Conservation (phyloP, 2,888 invertebrate species). For the Xanthorhoe designata region DNA sequence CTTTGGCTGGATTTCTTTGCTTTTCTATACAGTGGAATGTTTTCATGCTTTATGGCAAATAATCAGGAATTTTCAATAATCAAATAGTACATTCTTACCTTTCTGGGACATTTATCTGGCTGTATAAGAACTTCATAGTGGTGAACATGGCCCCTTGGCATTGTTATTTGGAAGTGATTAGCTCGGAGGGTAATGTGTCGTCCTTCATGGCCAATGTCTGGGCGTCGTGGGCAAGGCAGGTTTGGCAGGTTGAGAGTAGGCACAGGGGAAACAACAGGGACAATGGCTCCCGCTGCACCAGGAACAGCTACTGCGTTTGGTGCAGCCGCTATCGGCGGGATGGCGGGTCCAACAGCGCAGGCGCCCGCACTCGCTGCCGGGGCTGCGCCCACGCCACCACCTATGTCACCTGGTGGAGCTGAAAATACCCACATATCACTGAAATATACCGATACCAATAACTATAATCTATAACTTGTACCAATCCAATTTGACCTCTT, state of each 20-base stretch:
- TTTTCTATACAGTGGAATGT: neutral
- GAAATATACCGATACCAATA: neutral
- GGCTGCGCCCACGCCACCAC: slow-evolving; percentile 68
- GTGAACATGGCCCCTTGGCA: slow-evolving; percentile 99
- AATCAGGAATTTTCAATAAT: neutral
- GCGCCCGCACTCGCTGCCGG: slow-evolving; percentile 79
- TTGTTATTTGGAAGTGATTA: slow-evolving; percentile 99
- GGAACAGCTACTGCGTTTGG: slow-evolving; percentile 32
- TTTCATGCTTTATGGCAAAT: neutral
- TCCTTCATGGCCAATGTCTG: slow-evolving; percentile 98
- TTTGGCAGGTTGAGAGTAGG: slow-evolving; percentile 93
- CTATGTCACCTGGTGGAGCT: slow-evolving; percentile 47
- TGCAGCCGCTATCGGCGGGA: slow-evolving; percentile 33
- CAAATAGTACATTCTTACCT: slow-evolving; percentile 84
- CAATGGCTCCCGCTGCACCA: slow-evolving; percentile 70
- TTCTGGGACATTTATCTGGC: slow-evolving; percentile 99
- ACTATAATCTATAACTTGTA: neutral
- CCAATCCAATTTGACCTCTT: slow-evolving; percentile 22
- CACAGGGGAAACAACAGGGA: slow-evolving; percentile 87
- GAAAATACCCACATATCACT: slow-evolving; percentile 18
- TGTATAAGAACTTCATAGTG: slow-evolving; percentile 99
- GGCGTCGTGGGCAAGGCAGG: slow-evolving; percentile 97
- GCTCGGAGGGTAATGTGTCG: slow-evolving; percentile 98
- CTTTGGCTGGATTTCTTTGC: slow-evolving; percentile 19
- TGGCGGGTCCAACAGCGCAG: slow-evolving; percentile 72